Evolutionary conservation across 2,113 vertebrate genomes (phyloP), one percentile per base, ranked within the genome.

Genomic region (Nestor notabilis): DNA sequence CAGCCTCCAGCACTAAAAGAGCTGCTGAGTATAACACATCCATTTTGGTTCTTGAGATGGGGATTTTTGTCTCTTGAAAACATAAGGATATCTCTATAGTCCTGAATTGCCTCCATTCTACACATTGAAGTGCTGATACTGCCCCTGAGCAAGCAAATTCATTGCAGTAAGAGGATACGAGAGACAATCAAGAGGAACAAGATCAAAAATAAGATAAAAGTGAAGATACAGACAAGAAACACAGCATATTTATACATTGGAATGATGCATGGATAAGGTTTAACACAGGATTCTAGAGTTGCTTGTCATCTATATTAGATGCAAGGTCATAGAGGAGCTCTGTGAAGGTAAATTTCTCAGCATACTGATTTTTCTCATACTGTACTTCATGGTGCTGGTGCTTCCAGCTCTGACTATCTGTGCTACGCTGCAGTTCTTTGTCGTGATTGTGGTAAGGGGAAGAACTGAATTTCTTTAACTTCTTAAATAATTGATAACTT

Each of bases 31-130:
- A 21, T 50, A 90, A 47, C 46, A 31, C 31, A 55, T 66, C 64
- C 33, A 23, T 94, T 94, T 77, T 94, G 66, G 74, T 94, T 80
- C 28, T 43, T 23, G 90, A 68, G 78, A 77, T 74, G 64, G 44
- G 46, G 35, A 94, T 83, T 91, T 85, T 89, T 91, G 83, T 90
- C 49, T 44, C 49, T 94, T 91, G 55, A 65, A 91, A 91, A 69
- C 4, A 5, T 23, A 33, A 79, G 39, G 70, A 19, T 83, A 37
- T 83, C 70, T 94, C 49, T 82, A 10, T 93, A 90, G 60, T 50
- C 27, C 83, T 76, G 71, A 64, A 76, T 84, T 61, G 74, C 33
- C 13, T 52, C 87, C 15, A 9, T 76, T 83, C 61, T 86, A 25
- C 7, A 11, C 25, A 1, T 1, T 53, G 66, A 80, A 83, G 63